phyloP scores from a whole-genome alignment of 1,140 invertebrate genomes.

The Tetramorium simillimum region DNA sequence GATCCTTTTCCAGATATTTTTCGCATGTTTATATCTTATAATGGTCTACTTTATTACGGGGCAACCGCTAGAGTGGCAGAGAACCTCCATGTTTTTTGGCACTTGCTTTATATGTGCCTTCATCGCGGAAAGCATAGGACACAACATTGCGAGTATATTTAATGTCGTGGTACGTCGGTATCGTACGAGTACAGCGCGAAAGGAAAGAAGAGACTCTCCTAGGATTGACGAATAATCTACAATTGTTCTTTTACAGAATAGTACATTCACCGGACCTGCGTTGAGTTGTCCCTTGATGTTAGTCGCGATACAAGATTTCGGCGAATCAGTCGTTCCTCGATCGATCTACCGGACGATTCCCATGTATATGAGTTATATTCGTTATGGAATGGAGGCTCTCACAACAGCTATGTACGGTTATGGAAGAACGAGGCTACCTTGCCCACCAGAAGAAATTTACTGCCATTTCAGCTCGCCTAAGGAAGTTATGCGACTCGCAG shows the following conservation, averaged over 20 bases:
- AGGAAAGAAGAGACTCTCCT: neutral
- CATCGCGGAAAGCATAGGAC: constrained; percentile 91
- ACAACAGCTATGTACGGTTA: constrained; percentile 92
- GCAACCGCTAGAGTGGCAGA: constrained; percentile 92
- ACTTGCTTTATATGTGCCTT: constrained; percentile 89
- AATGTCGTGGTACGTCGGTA: constrained; percentile 89
- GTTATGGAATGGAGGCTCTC: constrained; percentile 92
- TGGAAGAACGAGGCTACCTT: constrained; percentile 88
- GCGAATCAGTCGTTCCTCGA: constrained; percentile 84
- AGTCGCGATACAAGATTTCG: constrained; percentile 91
- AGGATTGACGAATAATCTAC: neutral
- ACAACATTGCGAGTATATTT: constrained; percentile 89
- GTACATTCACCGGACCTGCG: constrained; percentile 92
- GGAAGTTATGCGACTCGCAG: constrained; percentile 87
- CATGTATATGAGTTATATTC: constrained; percentile 94
- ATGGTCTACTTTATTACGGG: constrained; percentile 94
- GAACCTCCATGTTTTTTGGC: constrained; percentile 90
- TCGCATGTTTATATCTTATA: constrained; percentile 91
- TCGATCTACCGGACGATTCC: constrained; percentile 90
- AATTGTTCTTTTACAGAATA: constrained; percentile 87
- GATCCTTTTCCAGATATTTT: constrained; percentile 87
- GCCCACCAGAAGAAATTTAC: constrained; percentile 88
- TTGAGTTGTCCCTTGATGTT: constrained; percentile 91
- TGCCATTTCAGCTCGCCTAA: constrained; percentile 90
- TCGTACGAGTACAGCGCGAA: no score